Conservation (phyloP, 2,888 invertebrate species). For the Cylloceria caligata region DNA sequence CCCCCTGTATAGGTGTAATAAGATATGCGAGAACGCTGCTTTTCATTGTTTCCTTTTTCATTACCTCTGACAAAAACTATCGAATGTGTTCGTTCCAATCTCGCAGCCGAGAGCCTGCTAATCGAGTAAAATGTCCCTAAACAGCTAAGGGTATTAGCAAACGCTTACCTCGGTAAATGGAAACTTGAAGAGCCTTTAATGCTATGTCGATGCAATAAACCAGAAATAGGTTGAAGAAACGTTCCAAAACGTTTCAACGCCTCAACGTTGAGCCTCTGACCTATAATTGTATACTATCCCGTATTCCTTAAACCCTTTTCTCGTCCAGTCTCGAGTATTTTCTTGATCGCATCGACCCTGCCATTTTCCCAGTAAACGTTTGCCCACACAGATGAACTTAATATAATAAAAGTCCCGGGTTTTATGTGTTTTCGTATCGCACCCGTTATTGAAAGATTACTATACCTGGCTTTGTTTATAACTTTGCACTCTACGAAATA, state of each 20-base stretch:
- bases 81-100: constrained; percentile 43
- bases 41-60: background rate
- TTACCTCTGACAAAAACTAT: constrained; percentile 11
- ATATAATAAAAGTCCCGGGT: too few species aligned
- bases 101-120: too few species aligned
- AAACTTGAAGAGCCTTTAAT: constrained; percentile 18
- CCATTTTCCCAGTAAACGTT: too few species aligned
- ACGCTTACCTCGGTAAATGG: constrained; percentile 40
- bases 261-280: constrained; percentile 29
- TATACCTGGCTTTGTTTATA: too few species aligned
- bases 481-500: too few species aligned
- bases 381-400: too few species aligned
- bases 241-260: constrained; percentile 52
- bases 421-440: too few species aligned
- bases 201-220: constrained; percentile 47
- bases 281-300: constrained; percentile 6
- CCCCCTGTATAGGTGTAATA: background rate
- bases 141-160: constrained; percentile 44
- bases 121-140: constrained; percentile 59
- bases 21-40: background rate
- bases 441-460: too few species aligned
- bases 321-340: constrained; percentile 53
- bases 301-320: constrained; percentile 39
- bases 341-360: too few species aligned
- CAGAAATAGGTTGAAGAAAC: constrained; percentile 57